Conservation (phyloP, 2,113 vertebrate species). For the Hipposideros armiger region DNA sequence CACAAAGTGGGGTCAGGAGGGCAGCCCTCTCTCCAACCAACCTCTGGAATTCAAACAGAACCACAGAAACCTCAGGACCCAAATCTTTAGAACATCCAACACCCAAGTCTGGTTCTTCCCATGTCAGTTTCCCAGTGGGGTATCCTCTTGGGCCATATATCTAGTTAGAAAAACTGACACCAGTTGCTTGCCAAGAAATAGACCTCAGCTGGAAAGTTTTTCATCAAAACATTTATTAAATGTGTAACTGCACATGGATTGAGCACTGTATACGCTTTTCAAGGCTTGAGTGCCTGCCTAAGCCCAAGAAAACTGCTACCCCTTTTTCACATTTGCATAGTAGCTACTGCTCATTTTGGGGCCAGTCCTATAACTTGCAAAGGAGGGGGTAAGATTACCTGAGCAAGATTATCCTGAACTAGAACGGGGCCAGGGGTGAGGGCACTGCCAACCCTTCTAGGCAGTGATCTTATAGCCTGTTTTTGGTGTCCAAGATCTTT, state of each 20-base stretch:
- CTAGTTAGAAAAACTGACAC: background rate
- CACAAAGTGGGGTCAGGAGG: background rate
- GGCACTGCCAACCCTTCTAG: background rate
- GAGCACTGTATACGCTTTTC: background rate
- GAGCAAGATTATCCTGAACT: background rate
- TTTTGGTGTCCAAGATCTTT: background rate
- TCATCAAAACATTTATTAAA: constrained; percentile 52
- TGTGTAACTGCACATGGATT: background rate
- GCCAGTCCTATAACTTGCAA: background rate
- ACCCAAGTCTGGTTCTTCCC: background rate
- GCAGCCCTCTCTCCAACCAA: background rate
- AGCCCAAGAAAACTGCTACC: background rate
- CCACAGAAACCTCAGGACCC: background rate
- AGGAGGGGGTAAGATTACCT: background rate
- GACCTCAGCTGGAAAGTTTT: constrained; percentile 32
- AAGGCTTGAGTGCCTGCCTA: background rate
- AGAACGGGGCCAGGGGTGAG: background rate
- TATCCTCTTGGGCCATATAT: background rate
- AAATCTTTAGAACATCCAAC: background rate
- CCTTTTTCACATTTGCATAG: background rate
- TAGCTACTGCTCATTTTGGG: constrained; percentile 12
- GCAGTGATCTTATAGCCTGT: background rate
- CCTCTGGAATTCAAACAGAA: constrained; percentile 55
- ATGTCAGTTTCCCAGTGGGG: background rate
- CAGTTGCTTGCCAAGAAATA: constrained; percentile 41